Evolutionary conservation across 2,113 vertebrate species (phyloP).

Genomic region (Nettapus auritus): DNA sequence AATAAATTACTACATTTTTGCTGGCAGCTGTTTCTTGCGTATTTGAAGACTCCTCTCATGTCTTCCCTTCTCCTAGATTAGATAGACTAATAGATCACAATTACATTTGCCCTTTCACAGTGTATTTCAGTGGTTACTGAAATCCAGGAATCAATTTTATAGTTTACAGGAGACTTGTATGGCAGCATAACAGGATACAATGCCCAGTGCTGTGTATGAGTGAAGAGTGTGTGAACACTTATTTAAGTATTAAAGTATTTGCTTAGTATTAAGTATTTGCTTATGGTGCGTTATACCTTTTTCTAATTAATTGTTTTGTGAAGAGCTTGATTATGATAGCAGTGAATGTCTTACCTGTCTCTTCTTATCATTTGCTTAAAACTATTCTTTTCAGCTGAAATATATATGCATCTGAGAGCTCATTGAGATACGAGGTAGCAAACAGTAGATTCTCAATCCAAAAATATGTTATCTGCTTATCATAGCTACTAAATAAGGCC

Average conservation of each 20-base stretch:
- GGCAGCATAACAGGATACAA: background rate
- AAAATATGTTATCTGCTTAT: constrained; percentile 6
- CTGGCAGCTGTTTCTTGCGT: background rate
- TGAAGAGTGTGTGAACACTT: background rate
- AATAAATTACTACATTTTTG: constrained; percentile 5
- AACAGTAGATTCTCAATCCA: background rate
- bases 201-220: background rate
- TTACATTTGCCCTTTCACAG: constrained; percentile 27
- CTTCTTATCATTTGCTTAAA: constrained; percentile 17
- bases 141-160: background rate
- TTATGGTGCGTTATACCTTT: background rate
- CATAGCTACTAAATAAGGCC: background rate
- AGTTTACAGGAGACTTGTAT: background rate
- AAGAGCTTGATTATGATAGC: constrained; percentile 27
- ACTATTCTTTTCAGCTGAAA: constrained; percentile 26
- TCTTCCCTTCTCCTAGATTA: background rate
- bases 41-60: background rate
- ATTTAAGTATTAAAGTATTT: constrained; percentile 12
- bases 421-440: background rate
- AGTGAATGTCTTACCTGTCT: constrained; percentile 7
- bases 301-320: constrained; percentile 43
- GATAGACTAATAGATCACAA: constrained; percentile 5
- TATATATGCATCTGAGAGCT: background rate
- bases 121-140: background rate
- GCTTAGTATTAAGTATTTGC: background rate